Evolutionary conservation across 2,888 invertebrate species (phyloP), one percentile per base, ranked within the genome.

Genomic region (Lasioglossum figueresi): DNA sequence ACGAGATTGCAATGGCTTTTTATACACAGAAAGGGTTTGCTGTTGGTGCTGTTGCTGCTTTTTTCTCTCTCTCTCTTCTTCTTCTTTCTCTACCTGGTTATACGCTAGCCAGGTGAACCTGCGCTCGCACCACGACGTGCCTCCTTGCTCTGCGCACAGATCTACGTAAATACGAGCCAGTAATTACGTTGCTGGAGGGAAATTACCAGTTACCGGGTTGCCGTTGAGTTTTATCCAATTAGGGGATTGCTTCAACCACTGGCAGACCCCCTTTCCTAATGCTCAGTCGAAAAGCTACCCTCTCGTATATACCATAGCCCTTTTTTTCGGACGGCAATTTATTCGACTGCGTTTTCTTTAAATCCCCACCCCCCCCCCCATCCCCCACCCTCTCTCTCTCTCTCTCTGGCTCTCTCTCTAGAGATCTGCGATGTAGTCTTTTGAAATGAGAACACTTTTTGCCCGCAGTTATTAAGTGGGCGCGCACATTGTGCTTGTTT

Each of bases 161-260:
- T 87, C 89, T 91, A 85, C 89, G 91, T 92, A 93, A 91, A 92
- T 92, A 92, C 92, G 88, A 88, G 86, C 85, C 89, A 91, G 91
- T 93, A 93, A 93, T 92, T 92, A 92, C 92, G 89, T 92, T 92
- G 91, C 87, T 88, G 90, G 88, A 88, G 87, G 89, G 90, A 93
- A 92, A 93, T 93, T 91, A 92, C 88, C 90, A 90, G 90, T 92
- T 92, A 90, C 91, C 90, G 90, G 83, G 76, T 86, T 85, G 88
- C 90, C 90, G 89, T 88, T 82, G 88, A 87, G 87, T 88, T 93
- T 92, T 90, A 92, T 91, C 89, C 91, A 92, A 93, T 93, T 92
- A 92, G 84, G 85, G 90, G 89, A 92, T 91, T 90, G 89, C 88
- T 91, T 79, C 83, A 79, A 76, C 82, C 79, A 79, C 84, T 74